Conservation (phyloP, 2,888 invertebrate genomes). For the Mesorhabditis belari region DNA sequence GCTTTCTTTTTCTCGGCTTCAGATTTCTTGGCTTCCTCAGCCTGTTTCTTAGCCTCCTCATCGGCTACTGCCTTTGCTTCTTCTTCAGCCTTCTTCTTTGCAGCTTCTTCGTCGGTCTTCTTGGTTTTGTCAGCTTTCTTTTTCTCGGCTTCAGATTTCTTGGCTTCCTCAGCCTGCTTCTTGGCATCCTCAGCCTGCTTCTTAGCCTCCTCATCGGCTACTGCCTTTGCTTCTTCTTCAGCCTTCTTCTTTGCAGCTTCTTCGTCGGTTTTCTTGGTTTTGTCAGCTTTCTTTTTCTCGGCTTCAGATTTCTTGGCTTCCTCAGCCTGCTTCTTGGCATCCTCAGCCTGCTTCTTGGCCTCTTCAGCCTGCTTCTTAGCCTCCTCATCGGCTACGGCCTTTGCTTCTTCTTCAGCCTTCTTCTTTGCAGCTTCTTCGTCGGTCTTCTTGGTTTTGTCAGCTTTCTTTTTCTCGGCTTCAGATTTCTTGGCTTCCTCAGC, state of each 20-base stretch:
- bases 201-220: neutral
- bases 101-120: too few relatives aligned
- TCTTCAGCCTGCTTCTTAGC: neutral
- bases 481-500: too few relatives aligned
- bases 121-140: too few relatives aligned
- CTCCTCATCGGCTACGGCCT: neutral
- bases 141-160: too few relatives aligned
- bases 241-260: neutral
- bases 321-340: neutral
- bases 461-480: neutral
- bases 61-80: neutral
- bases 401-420: too few relatives aligned
- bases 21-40: slow-evolving; percentile 6
- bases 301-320: neutral
- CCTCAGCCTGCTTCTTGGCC: neutral
- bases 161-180: neutral
- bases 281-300: neutral
- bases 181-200: neutral
- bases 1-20: too few relatives aligned
- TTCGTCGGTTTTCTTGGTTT: too few relatives aligned
- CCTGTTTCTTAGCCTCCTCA: neutral
- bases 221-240: neutral
- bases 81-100: neutral
- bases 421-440: neutral
- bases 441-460: neutral